Base-by-base conservation (phyloP, 2,888 invertebrate genomes). In the Epistrophe grossulariae region DNA sequence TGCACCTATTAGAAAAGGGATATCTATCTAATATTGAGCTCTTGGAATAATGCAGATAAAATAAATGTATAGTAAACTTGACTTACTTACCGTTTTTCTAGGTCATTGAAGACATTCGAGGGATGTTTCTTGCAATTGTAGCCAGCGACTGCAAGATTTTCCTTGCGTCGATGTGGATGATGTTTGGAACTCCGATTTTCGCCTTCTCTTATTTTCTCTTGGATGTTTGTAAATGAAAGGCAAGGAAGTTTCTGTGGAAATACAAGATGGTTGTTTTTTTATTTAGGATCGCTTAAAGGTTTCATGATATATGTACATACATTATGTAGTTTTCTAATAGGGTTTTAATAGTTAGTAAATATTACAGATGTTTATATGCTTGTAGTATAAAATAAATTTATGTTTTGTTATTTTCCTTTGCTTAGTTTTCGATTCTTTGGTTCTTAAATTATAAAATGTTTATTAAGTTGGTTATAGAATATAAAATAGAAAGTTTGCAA, bases 241-340 rank as follows among this genome's bases (percentile, higher is more conserved):
- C 92, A 93, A 28, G 92, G 91, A 40, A 92, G 83, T 13, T 90
- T 92, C 92, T 93, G 88, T 10, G 79, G 81, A 48, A 6, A 17
- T 31, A 66, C 15, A 2, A 24, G 9, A 60, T 13, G 11, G 15
- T 0, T 57, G 1, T 57, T 17, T 55, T 31, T 35, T 8, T 57
- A n/a, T 28, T 31, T 31, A 8, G 9, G 3, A 35, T 35, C 8
- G 8, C 8, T 31, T 31, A 9, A 35, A 31, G 8, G 2, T 15
- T 57, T 57, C 8, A n/a, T 57, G 55, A n/a, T 15, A 9, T 0
- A n/a, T n/a, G n/a, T n/a, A n/a, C n/a, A n/a, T n/a, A n/a, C n/a
- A n/a, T n/a, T n/a, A n/a, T n/a, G 8, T n/a, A 43, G 15, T 13
- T 40, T 40, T 13, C 40, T 40, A 38, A 38, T 38, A 10, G 10